These are phyloP conservation scores for Drosophila prolongata DNA, from an alignment of 2,888 invertebrate species.

Conservation along the genomic window DNA sequence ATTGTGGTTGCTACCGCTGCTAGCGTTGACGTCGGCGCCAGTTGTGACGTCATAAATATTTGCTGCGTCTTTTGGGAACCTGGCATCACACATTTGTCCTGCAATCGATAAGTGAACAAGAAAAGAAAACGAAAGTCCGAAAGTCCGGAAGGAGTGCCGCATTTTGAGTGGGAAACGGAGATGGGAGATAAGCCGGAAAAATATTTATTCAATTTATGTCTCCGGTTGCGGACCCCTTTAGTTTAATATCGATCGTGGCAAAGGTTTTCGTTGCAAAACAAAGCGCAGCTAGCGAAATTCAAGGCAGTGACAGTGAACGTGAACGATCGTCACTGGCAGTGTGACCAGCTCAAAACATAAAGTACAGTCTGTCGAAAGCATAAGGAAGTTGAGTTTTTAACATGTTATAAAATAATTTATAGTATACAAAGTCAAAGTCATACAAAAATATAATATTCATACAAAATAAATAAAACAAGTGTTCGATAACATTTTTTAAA, in stretches of 20 bases:
- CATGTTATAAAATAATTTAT: not conserved
- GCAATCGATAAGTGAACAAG: conserved; percentile 54
- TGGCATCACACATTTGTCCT: conserved; percentile 85
- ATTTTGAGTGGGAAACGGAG: conserved; percentile 4
- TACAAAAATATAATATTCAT: not conserved
- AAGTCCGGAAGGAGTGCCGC: conserved; percentile 14
- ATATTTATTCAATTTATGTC: conserved; percentile 37
- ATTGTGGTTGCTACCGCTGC: conserved; percentile 13
- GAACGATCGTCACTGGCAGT: conserved; percentile 35
- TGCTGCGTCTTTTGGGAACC: conserved; percentile 77
- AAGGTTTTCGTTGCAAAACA: conserved; percentile 57
- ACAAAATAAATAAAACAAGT: not conserved
- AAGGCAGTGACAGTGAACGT: conserved; percentile 51
- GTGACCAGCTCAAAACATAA: conserved; percentile 18
- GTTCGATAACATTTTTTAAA: not conserved
- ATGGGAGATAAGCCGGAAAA: conserved; percentile 21
- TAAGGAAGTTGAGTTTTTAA: too few relatives aligned
- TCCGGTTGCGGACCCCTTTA: conserved; percentile 16
- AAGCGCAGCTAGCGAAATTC: conserved; percentile 55
- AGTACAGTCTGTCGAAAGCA: not conserved
- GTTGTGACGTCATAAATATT: conserved; percentile 82
- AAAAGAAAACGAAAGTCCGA: conserved; percentile 26
- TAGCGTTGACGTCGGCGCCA: conserved; percentile 40
- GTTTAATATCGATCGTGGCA: conserved; percentile 46
- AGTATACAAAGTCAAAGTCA: not conserved